Percentiles rank a stretch among this genome's conserved stretches.
Conservation (phyloP, 2,888 invertebrate species). For the Ligdia adustata region DNA sequence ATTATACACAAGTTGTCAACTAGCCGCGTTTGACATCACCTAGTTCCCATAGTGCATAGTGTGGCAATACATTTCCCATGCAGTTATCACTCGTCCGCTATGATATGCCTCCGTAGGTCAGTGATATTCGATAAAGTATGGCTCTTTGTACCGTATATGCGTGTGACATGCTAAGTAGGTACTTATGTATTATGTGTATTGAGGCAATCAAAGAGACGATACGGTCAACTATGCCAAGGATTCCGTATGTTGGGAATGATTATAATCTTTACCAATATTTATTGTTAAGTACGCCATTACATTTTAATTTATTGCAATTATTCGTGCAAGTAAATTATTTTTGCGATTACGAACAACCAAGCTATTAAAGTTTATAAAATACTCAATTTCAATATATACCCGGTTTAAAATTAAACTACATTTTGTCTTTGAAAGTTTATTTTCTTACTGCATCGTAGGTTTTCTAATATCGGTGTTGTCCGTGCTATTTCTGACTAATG, state of each 20-base stretch:
- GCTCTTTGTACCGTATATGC: constrained; percentile 36
- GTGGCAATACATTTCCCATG: constrained; percentile 62
- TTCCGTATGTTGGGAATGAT: constrained; percentile 19
- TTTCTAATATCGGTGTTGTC: too few species aligned
- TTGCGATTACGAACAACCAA: too few species aligned
- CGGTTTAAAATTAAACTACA: too few species aligned
- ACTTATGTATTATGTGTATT: constrained; percentile 17
- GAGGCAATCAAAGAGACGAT: constrained; percentile 34
- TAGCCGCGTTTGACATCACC: constrained; percentile 49
- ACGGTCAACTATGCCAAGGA: constrained; percentile 37
- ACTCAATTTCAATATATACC: too few species aligned
- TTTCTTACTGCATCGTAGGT: too few species aligned
- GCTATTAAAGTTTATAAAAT: too few species aligned
- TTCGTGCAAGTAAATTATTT: neutral
- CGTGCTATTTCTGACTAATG: neutral
- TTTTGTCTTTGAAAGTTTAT: neutral
- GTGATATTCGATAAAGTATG: constrained; percentile 62
- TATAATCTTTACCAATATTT: constrained; percentile 2
- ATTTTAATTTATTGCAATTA: constrained; percentile 1
- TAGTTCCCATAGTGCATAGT: constrained; percentile 61
- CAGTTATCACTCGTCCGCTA: constrained; percentile 55
- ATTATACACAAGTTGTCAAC: constrained; percentile 42
- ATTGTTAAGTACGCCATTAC: neutral
- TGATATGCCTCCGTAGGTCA: constrained; percentile 57
- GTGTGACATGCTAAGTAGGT: constrained; percentile 39